Base-by-base conservation (phyloP, 2,797 vertebrate genomes). In the Spinus olivaceus region DNA sequence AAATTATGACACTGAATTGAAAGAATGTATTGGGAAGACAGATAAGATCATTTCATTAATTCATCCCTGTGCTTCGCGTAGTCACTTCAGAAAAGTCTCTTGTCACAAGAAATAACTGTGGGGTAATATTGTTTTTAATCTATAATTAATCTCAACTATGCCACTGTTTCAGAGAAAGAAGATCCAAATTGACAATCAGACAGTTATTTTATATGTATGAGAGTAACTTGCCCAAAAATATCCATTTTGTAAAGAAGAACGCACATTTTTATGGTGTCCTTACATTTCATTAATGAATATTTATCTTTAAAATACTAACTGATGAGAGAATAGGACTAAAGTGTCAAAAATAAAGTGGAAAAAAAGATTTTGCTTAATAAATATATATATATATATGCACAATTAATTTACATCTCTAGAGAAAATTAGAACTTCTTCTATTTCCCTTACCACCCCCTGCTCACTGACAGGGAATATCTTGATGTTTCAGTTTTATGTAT, bases 251-350 rank as follows among this genome's bases (percentile, higher is more conserved):
- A 63, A 74, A 83, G 30, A 30, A 66, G 15, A 87, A 65, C 2
- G 4, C 6, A 83, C 5, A 74, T 89, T 92, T 92, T 85, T 70
- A 69, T 81, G 33, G 28, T 54, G 32, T 41, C 33, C 73, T 66
- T 79, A 19, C 14, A 60, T 30, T 89, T 84, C 32, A 80, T 44
- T 51, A 88, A 71, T 22, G 20, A 86, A 90, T 91, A 72, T 83
- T 96, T 91, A 63, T 79, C 61, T 94, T 92, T 92, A 65, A 93
- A 96, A 95, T 23, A 88, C 60, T 57, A 90, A 87, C 21, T 33
- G 35, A 53, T 60, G 47, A 87, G 49, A 61, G 21, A 90, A 77
- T 41, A 64, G 12, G 10, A 94, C 27, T 79, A 47, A 86, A 86
- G 6, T 49, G 19, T 86, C 44, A 86, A 95, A 92, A 95, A 63